Percentiles rank a stretch among this genome's conserved stretches.
These are phyloP conservation scores for Staurois parvus DNA, from an alignment of 2,797 vertebrate species.

Conservation along the genomic window DNA sequence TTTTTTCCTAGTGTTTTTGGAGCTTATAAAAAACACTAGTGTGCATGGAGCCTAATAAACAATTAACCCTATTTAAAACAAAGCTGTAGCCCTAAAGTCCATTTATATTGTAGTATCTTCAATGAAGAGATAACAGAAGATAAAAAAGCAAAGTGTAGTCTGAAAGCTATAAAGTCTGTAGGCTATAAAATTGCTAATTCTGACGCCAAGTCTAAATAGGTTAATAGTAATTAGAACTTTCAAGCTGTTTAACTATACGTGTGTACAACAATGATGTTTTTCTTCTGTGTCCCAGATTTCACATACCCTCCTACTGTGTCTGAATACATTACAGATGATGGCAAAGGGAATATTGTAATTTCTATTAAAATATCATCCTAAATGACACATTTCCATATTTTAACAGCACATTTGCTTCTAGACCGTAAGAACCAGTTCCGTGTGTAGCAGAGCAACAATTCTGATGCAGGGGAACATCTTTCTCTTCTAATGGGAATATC, in stretches of 20 bases:
- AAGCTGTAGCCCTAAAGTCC: too few relatives aligned
- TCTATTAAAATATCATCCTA: conserved; percentile 29
- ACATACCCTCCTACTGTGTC: conserved; percentile 5
- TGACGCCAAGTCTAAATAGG: not conserved
- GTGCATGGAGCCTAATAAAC: too few relatives aligned
- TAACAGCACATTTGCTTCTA: conserved; percentile 20
- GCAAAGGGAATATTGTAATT: conserved; percentile 4
- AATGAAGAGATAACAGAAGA: too few relatives aligned
- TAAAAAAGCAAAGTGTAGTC: not conserved
- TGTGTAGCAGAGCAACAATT: conserved; percentile 9
- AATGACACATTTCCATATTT: conserved; percentile 43
- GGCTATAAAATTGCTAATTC: not conserved
- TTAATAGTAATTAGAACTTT: conserved; percentile 7
- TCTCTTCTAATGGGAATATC: conserved; percentile 19
- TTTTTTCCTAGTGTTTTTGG: too few relatives aligned
- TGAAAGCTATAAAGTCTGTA: not conserved
- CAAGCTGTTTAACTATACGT: conserved; percentile 13
- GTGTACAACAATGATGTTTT: not conserved
- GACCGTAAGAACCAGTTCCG: not conserved
- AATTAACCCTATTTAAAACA: too few relatives aligned
- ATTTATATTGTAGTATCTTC: too few relatives aligned
- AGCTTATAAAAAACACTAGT: too few relatives aligned
- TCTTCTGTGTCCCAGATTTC: conserved; percentile 5
- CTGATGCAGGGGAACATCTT: conserved; percentile 17
- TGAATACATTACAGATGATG: conserved; percentile 30